Percentiles rank a stretch among this genome's conserved stretches.
Conservation (phyloP, 2,888 invertebrate species). For the Brenthis ino region DNA sequence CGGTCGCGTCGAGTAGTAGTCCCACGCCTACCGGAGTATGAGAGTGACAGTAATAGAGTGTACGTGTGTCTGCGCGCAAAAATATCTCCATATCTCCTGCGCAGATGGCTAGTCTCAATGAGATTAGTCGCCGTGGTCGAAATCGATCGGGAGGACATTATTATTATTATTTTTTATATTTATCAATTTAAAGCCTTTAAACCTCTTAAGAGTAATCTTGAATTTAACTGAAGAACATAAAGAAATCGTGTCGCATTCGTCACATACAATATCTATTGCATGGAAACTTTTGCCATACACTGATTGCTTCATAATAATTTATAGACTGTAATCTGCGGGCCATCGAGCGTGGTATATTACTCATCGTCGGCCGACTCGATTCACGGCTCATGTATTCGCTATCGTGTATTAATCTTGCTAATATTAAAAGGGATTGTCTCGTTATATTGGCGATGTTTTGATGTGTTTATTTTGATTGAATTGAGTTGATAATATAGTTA, state of each 20-base stretch:
- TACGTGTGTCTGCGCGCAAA: too few species aligned
- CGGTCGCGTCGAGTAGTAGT: too few species aligned
- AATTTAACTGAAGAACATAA: neutral
- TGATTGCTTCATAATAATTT: slow-evolving; percentile 81
- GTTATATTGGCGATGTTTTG: slow-evolving; percentile 21
- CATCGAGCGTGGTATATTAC: slow-evolving; percentile 71
- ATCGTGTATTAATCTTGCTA: slow-evolving; percentile 38
- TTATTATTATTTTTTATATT: too few species aligned
- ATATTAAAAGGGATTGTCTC: slow-evolving; percentile 37
- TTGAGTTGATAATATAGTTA: neutral
- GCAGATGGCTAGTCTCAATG: too few species aligned
- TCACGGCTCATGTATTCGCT: slow-evolving; percentile 43
- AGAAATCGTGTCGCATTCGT: slow-evolving; percentile 7
- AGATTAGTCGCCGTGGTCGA: too few species aligned
- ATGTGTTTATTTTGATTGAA: slow-evolving; percentile 6
- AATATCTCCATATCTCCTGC: too few species aligned
- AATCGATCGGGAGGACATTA: too few species aligned
- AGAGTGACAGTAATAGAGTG: too few species aligned
- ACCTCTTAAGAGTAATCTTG: too few species aligned
- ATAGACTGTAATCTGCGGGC: slow-evolving; percentile 73
- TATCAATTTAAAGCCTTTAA: too few species aligned
- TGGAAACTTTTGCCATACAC: slow-evolving; percentile 72
- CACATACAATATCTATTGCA: slow-evolving; percentile 30
- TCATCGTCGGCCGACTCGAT: slow-evolving; percentile 56
- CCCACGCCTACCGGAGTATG: too few species aligned